A percentile compares a stretch with the other conserved stretches of the same genome.
Evolutionary conservation across 2,888 invertebrate species (phyloP).

Genomic region (Ichneumoninae sp.): DNA sequence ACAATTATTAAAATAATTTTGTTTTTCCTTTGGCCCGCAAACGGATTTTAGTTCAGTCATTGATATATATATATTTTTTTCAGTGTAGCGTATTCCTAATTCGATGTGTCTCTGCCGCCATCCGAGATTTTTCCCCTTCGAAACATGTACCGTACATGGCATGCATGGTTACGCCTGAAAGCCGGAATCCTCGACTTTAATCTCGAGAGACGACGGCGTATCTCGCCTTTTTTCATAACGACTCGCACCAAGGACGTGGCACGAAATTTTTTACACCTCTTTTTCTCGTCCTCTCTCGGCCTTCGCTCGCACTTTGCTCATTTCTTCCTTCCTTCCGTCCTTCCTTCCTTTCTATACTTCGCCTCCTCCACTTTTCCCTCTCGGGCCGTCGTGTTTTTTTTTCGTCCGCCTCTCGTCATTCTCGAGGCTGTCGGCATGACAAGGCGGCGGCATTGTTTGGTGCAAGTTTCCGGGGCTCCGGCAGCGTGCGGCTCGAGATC

Average conservation of each 20-base stretch:
- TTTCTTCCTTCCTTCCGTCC: constrained; percentile 30
- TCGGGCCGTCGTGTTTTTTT: neutral
- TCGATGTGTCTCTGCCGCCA: neutral
- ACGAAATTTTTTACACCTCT: constrained; percentile 25
- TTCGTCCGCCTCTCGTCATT: constrained; percentile 31
- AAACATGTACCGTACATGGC: neutral
- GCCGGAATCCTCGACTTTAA: constrained; percentile 22
- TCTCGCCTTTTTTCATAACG: constrained; percentile 37
- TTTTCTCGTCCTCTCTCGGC: constrained; percentile 2
- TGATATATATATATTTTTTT: no score
- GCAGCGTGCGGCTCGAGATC: constrained; percentile 22
- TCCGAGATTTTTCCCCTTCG: neutral
- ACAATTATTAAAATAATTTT: no score
- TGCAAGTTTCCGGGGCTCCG: constrained; percentile 48
- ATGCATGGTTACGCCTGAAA: neutral
- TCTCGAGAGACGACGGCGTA: constrained; percentile 44
- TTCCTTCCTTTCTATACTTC: constrained; percentile 6
- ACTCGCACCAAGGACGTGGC: constrained; percentile 27
- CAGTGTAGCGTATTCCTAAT: neutral
- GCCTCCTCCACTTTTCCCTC: neutral
- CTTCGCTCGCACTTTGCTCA: constrained; percentile 10
- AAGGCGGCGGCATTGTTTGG: constrained; percentile 62
- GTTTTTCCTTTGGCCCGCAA: no score
- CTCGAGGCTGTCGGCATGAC: constrained; percentile 49
- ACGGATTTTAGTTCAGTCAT: no score